These are phyloP conservation scores for Pogona vitticeps DNA, from an alignment of 2,113 vertebrate genomes.

Conservation along the genomic window DNA sequence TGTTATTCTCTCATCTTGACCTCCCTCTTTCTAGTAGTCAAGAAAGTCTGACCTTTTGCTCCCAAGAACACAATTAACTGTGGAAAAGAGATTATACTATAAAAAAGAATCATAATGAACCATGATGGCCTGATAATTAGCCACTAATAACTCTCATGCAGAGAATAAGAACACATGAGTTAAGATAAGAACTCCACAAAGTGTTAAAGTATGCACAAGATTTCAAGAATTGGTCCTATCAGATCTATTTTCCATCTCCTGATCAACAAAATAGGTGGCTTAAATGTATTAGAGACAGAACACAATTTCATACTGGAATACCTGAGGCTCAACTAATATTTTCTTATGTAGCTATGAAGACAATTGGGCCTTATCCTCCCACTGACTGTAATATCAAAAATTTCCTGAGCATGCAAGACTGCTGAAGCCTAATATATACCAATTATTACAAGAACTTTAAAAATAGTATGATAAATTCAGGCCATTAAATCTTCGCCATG, in stretches of 20 bases:
- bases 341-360: neutral
- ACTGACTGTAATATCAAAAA: neutral
- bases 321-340: neutral
- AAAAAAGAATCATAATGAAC: slow-evolving; percentile 42
- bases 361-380: neutral
- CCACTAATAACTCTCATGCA: slow-evolving; percentile 38
- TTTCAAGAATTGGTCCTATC: neutral
- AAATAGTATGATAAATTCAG: neutral
- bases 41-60: slow-evolving; percentile 37
- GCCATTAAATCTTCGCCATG: neutral
- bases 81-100: slow-evolving; percentile 36
- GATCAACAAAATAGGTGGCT: neutral
- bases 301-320: neutral
- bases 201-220: slow-evolving; percentile 5
- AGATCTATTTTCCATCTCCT: neutral
- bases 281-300: neutral
- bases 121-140: slow-evolving; percentile 43
- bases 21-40: slow-evolving; percentile 33
- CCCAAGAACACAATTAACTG: slow-evolving; percentile 37
- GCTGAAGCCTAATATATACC: neutral
- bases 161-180: slow-evolving; percentile 23
- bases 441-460: neutral
- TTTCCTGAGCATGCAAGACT: neutral
- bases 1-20: slow-evolving; percentile 41
- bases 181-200: neutral